Evolutionary conservation across 2,888 invertebrate genomes (phyloP).

Genomic region (Bombylius major): DNA sequence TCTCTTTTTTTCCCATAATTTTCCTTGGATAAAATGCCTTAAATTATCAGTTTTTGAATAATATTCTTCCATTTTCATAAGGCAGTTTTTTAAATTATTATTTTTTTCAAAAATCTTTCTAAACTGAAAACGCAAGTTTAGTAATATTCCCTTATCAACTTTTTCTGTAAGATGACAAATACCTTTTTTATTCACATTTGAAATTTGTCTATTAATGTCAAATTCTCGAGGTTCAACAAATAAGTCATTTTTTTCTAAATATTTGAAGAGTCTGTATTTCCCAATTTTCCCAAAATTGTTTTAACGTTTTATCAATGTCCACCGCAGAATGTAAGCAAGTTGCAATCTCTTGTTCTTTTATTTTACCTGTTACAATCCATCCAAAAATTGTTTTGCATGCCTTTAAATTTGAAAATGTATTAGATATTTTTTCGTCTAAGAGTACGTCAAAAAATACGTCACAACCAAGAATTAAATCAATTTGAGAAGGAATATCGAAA

Average conservation of each 20-base stretch:
- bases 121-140: slow-evolving; percentile 6
- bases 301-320: too few species aligned
- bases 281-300: too few species aligned
- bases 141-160: slow-evolving; percentile 4
- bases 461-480: too few species aligned
- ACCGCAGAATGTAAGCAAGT: too few species aligned
- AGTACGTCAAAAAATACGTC: too few species aligned
- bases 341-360: too few species aligned
- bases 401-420: too few species aligned
- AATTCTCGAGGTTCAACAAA: slow-evolving; percentile 1
- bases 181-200: not conserved
- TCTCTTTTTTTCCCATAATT: slow-evolving; percentile 2
- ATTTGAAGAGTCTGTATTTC: slow-evolving; percentile 4
- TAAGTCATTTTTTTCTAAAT: not conserved
- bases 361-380: too few species aligned
- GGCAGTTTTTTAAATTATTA: not conserved
- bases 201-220: slow-evolving; percentile 1
- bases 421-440: too few species aligned
- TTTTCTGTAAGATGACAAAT: not conserved
- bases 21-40: not conserved
- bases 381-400: too few species aligned
- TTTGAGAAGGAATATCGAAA: too few species aligned
- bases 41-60: not conserved
- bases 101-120: slow-evolving; percentile 5
- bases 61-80: not conserved